Percentiles rank a stretch among this genome's conserved stretches.
Evolutionary conservation across 2,797 vertebrate species (phyloP).

Genomic region (Pseudomugil gertrudae): DNA sequence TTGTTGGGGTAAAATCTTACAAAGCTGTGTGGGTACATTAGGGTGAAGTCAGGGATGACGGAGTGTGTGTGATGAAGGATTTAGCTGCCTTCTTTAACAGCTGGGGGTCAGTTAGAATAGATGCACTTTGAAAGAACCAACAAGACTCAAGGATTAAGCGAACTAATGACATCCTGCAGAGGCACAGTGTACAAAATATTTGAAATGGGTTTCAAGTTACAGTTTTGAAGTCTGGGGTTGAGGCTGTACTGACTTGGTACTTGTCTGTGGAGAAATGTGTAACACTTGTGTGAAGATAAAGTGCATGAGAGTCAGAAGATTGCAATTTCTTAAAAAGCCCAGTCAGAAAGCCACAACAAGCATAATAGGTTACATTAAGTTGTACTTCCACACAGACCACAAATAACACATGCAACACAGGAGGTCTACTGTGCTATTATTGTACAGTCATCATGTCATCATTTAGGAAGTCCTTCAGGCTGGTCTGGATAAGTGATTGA

Average conservation of each 20-base stretch:
- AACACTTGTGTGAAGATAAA: conserved; percentile 11
- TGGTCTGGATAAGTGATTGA: conserved; percentile 49
- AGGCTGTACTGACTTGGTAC: conserved; percentile 41
- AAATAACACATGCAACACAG: neutral
- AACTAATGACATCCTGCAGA: conserved; percentile 9
- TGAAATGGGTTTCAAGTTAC: conserved; percentile 47
- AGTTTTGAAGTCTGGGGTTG: conserved; percentile 31
- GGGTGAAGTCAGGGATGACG: conserved; percentile 43
- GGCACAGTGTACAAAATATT: conserved; percentile 18
- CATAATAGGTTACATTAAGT: neutral
- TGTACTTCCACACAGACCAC: conserved; percentile 17
- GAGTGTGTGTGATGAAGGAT: conserved; percentile 50
- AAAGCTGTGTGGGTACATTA: conserved; percentile 22
- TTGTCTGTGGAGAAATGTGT: conserved; percentile 38
- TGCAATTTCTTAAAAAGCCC: conserved; percentile 6
- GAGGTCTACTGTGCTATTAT: conserved; percentile 12
- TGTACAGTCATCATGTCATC: conserved; percentile 33
- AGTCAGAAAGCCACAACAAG: neutral
- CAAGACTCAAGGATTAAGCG: conserved; percentile 33
- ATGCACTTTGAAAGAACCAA: conserved; percentile 34
- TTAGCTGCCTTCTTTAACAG: conserved; percentile 32
- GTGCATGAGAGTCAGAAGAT: conserved; percentile 6
- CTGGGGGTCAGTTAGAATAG: conserved; percentile 48
- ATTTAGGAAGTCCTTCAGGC: conserved; percentile 33
- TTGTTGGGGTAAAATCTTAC: conserved; percentile 51